Percentiles rank a stretch among this genome's conserved stretches.
These are phyloP conservation scores for Gymnobelideus leadbeateri DNA, from an alignment of 2,113 vertebrate species.

Conservation along the genomic window DNA sequence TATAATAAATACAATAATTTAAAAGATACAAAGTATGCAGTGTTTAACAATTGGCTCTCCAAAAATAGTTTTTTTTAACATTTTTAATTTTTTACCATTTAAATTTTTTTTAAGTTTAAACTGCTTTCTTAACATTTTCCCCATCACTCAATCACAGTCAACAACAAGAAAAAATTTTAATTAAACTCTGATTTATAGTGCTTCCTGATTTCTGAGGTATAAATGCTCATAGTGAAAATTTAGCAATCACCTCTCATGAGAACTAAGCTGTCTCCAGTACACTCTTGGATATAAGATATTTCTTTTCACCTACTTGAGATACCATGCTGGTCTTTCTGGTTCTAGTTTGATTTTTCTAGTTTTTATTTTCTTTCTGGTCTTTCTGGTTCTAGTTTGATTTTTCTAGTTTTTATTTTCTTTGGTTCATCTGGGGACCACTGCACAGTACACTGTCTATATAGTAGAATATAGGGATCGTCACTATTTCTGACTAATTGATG, in stretches of 20 bases:
- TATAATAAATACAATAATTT: neutral
- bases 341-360: neutral
- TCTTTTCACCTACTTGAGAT: neutral
- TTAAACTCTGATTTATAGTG: neutral
- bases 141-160: neutral
- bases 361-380: neutral
- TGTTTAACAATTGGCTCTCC: neutral
- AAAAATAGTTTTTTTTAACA: neutral
- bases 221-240: neutral
- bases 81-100: neutral
- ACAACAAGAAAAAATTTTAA: neutral
- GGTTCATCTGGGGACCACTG: neutral
- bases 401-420: neutral
- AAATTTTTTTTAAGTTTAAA: neutral
- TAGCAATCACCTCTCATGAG: neutral
- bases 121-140: neutral
- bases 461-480: neutral
- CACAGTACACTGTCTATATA: neutral
- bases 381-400: neutral
- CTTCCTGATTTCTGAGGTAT: neutral
- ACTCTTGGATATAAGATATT: neutral
- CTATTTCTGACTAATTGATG: neutral
- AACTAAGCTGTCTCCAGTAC: neutral
- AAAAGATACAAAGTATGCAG: neutral
- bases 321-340: neutral